These are phyloP conservation scores for Pocillopora grandis DNA, from an alignment of 92 coral and sea anemone species.

Conservation along the genomic window DNA sequence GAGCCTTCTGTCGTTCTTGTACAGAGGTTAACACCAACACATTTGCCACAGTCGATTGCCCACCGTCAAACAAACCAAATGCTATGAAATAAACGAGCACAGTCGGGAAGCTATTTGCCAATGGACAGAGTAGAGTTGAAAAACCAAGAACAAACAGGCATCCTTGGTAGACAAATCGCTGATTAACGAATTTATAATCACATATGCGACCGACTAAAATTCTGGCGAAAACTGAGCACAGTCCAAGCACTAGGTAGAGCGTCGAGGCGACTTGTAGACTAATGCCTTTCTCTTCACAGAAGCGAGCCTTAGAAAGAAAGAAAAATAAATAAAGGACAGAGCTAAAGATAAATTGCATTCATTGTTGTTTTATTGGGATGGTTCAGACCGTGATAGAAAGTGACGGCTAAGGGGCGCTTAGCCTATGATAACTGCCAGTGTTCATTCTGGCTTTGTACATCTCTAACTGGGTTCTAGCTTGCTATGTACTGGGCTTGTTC, in stretches of 20 bases:
- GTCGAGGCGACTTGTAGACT: slow-evolving; percentile 22
- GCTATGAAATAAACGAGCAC: slow-evolving; percentile 22
- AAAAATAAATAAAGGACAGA: neutral
- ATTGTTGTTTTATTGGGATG: too few relatives aligned
- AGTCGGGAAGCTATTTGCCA: neutral
- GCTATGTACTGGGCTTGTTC: too few relatives aligned
- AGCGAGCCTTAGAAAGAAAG: slow-evolving; percentile 31
- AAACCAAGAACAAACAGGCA: slow-evolving; percentile 23
- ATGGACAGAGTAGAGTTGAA: slow-evolving; percentile 42
- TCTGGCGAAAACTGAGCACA: slow-evolving; percentile 36
- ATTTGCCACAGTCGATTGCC: slow-evolving; percentile 23
- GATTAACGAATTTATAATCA: slow-evolving; percentile 18
- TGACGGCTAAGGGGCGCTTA: too few relatives aligned
- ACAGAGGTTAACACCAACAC: slow-evolving; percentile 25
- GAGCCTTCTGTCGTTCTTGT: slow-evolving; percentile 24
- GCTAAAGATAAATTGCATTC: neutral
- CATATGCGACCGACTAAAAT: slow-evolving; percentile 24
- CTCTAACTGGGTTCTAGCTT: too few relatives aligned
- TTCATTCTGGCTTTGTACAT: too few relatives aligned
- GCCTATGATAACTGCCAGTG: too few relatives aligned
- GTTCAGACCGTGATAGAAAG: too few relatives aligned
- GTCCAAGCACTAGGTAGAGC: slow-evolving; percentile 39
- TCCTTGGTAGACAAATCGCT: slow-evolving; percentile 20
- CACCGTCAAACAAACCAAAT: slow-evolving; percentile 44
- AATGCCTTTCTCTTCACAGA: slow-evolving; percentile 46